phyloP scores from a whole-genome alignment of 1,140 invertebrate genomes.

The Coboldia fuscipes region DNA sequence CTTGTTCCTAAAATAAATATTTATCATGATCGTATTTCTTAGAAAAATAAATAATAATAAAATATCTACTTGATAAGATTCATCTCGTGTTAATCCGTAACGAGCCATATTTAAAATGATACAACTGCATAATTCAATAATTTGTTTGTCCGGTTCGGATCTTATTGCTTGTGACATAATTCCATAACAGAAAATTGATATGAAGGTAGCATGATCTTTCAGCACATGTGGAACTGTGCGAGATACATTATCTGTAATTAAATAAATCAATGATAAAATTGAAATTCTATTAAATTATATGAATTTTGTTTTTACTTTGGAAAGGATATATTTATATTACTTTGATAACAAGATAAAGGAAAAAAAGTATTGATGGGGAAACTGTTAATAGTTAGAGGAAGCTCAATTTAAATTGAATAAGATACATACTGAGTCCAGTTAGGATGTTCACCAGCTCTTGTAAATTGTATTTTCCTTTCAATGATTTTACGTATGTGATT shows the following conservation, averaged over 20 bases:
- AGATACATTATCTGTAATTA: slow-evolving; percentile 13
- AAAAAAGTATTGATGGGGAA: too few relatives aligned
- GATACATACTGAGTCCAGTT: not conserved
- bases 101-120: slow-evolving; percentile 20
- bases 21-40: slow-evolving; percentile 4
- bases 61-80: slow-evolving; percentile 2
- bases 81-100: slow-evolving; percentile 8
- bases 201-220: slow-evolving; percentile 16
- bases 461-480: slow-evolving; percentile 13
- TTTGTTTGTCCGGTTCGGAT: slow-evolving; percentile 19
- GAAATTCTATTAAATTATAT: too few relatives aligned
- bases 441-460: slow-evolving; percentile 7
- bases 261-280: not conserved
- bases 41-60: not conserved
- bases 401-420: too few relatives aligned
- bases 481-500: slow-evolving; percentile 11
- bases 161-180: slow-evolving; percentile 22
- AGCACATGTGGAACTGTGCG: slow-evolving; percentile 17
- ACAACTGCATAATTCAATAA: slow-evolving; percentile 19
- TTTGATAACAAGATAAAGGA: too few relatives aligned
- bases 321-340: too few relatives aligned
- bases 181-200: slow-evolving; percentile 18
- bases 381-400: too few relatives aligned
- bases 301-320: too few relatives aligned
- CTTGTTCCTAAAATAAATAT: slow-evolving; percentile 16